Evolutionary conservation across 1,140 invertebrate genomes (phyloP).

Genomic region (Brachionus rubens): DNA sequence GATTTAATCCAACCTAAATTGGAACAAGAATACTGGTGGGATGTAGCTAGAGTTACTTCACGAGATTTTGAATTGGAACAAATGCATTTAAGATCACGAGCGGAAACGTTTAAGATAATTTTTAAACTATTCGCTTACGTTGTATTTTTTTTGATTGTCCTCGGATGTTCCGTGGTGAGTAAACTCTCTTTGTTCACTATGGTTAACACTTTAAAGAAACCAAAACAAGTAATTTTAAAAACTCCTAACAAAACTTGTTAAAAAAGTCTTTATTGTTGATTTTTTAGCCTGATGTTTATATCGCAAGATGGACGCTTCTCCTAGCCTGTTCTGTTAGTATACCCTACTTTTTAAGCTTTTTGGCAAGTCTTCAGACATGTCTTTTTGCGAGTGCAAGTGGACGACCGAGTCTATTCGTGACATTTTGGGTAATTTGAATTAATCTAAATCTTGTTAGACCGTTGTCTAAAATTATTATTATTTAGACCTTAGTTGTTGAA

Average conservation of each 20-base stretch:
- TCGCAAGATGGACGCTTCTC: conserved; percentile 23
- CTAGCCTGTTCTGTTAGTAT: not conserved
- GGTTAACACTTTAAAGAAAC: conserved; percentile 17
- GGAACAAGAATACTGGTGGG: conserved; percentile 47
- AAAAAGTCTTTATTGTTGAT: not conserved
- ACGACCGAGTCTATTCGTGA: not conserved
- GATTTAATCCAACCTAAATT: conserved; percentile 29
- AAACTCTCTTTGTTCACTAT: conserved; percentile 37
- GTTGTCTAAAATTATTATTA: not conserved
- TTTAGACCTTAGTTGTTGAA: conserved; percentile 25
- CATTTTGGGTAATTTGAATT: conserved; percentile 24
- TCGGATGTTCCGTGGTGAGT: conserved; percentile 12
- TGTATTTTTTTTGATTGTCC: conserved; percentile 34
- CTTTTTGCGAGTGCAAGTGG: not conserved
- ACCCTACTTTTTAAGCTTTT: conserved; percentile 20
- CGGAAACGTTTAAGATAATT: conserved; percentile 31
- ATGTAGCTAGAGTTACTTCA: conserved; percentile 33
- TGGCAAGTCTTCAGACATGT: not conserved
- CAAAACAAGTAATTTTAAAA: not conserved
- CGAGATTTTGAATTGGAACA: conserved; percentile 46
- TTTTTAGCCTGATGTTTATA: conserved; percentile 12
- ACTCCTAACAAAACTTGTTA: not conserved
- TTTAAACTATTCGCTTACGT: conserved; percentile 31
- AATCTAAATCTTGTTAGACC: too few species aligned
- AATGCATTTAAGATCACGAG: conserved; percentile 7